These are phyloP conservation scores for Sarcophilus harrisii DNA, from an alignment of 2,797 vertebrate genomes.

Conservation along the genomic window DNA sequence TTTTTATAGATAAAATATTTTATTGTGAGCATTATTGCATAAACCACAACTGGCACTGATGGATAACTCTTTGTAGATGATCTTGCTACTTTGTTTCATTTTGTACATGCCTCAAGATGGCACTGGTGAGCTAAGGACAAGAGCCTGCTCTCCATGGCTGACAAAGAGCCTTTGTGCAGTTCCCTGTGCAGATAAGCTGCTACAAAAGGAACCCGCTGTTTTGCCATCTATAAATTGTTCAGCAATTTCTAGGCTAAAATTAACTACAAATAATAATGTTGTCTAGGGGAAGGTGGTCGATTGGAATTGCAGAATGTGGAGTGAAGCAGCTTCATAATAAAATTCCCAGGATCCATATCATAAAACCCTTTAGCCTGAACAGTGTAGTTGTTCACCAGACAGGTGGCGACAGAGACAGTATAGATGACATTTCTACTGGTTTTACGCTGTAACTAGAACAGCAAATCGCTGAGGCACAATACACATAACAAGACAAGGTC, in stretches of 20 bases:
- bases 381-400: neutral
- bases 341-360: neutral
- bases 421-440: neutral
- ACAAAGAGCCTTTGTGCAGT: conserved; percentile 78
- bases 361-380: neutral
- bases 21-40: neutral
- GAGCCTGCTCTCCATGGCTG: neutral
- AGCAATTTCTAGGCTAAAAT: conserved; percentile 76
- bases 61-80: neutral
- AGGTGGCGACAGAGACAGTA: neutral
- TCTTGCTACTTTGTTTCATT: neutral
- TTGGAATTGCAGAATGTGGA: conserved; percentile 54
- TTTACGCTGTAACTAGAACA: neutral
- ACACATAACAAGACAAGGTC: neutral
- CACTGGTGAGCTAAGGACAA: conserved; percentile 77
- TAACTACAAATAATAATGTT: conserved; percentile 76
- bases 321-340: neutral
- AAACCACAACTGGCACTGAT: neutral
- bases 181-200: conserved; percentile 75
- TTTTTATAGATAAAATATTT: neutral
- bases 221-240: conserved; percentile 76
- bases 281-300: conserved; percentile 69
- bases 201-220: conserved; percentile 69
- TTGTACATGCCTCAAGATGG: conserved; percentile 78
- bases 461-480: neutral